Evolutionary conservation across 1,140 invertebrate genomes (phyloP), one percentile per base, ranked within the genome.

Genomic region (Trypoxylus dichotomus): DNA sequence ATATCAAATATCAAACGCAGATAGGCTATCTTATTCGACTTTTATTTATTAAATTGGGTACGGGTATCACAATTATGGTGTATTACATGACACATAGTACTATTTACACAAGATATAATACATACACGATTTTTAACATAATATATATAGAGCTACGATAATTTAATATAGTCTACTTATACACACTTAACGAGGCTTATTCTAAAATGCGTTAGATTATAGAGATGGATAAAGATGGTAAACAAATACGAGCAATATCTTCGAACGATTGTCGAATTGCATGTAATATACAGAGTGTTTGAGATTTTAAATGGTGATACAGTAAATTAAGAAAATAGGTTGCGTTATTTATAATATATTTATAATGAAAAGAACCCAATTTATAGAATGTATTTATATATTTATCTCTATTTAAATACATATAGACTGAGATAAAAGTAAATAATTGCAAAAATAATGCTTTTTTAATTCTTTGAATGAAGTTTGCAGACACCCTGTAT

Each of bases 1-100:
- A n/a, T n/a, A n/a, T 7, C 32, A 2, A 37, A 0, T 37, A 37
- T 7, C 5, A 37, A 37, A 1, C 32, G 15, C 1, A 19, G 15
- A 13, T 0, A 7, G 15, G 15, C 47, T 5, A 58, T 58, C 21
- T 58, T 58, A n/a, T 58, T 58, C 21, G 7, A 58, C 47, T 21
- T 58, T 58, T 58, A 58, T 58, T 58, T 58, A 58, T 58, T 58
- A 58, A 58, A 58, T 58, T 13, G 47, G 47, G 21, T 58, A 58
- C 21, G 15, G 47, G 47, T 58, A 58, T 58, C 47, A 58, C 47
- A 58, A 58, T 58, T 58, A 58, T 58, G 47, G 47, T 58, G 47
- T 58, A 58, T 58, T 58, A 58, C 47, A 58, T 58, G 21, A 7
- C 47, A 58, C 21, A 58, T 58, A 58, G 21, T 58, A 19, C 47